Conservation (phyloP, 1,140 invertebrate genomes). For the Drosophila eugracilis region DNA sequence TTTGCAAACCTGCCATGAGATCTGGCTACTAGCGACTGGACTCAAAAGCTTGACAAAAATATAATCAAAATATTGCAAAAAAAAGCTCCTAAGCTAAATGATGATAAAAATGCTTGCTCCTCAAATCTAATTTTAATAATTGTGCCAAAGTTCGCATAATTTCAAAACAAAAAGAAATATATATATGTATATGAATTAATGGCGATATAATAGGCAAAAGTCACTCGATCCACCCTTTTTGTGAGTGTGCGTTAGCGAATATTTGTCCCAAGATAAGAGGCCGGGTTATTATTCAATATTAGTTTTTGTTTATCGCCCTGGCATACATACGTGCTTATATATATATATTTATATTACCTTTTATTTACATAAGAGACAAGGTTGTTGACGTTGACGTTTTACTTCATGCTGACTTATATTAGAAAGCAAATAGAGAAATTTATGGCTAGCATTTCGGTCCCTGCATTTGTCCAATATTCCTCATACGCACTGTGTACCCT, state of each 20-base stretch:
- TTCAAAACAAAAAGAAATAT: conserved; percentile 9
- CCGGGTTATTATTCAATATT: conserved; percentile 73
- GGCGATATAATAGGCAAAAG: conserved; percentile 18
- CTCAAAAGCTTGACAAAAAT: not conserved
- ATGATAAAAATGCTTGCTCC: conserved; percentile 20
- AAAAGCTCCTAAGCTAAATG: conserved; percentile 13
- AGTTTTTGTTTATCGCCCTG: conserved; percentile 59
- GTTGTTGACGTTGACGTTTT: conserved; percentile 20
- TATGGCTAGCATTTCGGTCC: conserved; percentile 23
- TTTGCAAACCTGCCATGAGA: conserved; percentile 75
- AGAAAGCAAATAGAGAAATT: conserved; percentile 9
- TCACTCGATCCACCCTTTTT: conserved; percentile 17
- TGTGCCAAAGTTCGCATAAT: conserved; percentile 55
- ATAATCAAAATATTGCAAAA: too few species aligned
- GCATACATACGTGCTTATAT: conserved; percentile 17
- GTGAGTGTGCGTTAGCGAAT: conserved; percentile 6
- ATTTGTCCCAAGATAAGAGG: conserved; percentile 52
- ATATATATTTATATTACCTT: conserved; percentile 5
- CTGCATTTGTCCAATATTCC: conserved; percentile 27
- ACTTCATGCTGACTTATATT: not conserved
- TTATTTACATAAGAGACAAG: conserved; percentile 34
- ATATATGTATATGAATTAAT: conserved; percentile 4
- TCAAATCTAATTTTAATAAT: conserved; percentile 63
- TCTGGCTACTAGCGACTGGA: conserved; percentile 43
- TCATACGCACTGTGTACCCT: conserved; percentile 46